These are phyloP conservation scores for Diplazon laetatorius DNA, from an alignment of 2,888 invertebrate genomes.

Conservation along the genomic window DNA sequence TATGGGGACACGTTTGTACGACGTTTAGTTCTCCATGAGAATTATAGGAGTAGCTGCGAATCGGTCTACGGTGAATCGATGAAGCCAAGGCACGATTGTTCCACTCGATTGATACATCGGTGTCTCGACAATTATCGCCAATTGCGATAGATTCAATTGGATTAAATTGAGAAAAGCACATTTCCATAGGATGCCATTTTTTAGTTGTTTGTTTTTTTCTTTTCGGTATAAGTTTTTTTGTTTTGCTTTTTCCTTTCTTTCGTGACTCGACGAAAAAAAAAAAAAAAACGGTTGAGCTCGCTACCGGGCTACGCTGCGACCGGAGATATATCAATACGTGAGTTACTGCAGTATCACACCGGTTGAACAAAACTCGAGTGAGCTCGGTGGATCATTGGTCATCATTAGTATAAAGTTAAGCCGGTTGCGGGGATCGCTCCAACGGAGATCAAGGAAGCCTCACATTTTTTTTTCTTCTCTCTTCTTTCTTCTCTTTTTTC, in stretches of 20 bases:
- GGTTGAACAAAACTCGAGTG: constrained; percentile 7
- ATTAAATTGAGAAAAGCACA: too few species aligned
- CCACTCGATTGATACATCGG: constrained; percentile 17
- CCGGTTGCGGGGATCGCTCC: constrained; percentile 10
- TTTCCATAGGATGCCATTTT: too few species aligned
- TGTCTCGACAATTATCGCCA: constrained; percentile 14
- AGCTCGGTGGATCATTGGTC: constrained; percentile 59
- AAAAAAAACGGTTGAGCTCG: too few species aligned
- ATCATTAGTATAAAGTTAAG: constrained; percentile 63
- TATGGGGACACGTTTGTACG: constrained; percentile 34
- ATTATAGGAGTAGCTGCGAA: constrained; percentile 35
- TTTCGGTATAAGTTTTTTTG: too few species aligned
- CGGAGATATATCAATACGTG: constrained; percentile 59
- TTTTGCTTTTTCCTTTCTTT: too few species aligned
- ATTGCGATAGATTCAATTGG: neutral
- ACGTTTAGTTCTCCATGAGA: constrained; percentile 55
- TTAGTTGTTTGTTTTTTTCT: too few species aligned
- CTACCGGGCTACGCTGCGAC: constrained; percentile 61
- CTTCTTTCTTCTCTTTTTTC: neutral
- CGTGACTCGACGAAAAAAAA: constrained; percentile 59
- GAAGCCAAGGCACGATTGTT: constrained; percentile 15
- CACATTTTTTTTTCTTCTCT: constrained; percentile 8
- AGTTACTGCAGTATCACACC: constrained; percentile 49
- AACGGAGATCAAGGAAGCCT: constrained; percentile 17
- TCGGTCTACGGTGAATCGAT: constrained; percentile 11